Evolutionary conservation across 2,888 invertebrate species (phyloP), one percentile per base, ranked within the genome.

Genomic region (Adela reaumurella): DNA sequence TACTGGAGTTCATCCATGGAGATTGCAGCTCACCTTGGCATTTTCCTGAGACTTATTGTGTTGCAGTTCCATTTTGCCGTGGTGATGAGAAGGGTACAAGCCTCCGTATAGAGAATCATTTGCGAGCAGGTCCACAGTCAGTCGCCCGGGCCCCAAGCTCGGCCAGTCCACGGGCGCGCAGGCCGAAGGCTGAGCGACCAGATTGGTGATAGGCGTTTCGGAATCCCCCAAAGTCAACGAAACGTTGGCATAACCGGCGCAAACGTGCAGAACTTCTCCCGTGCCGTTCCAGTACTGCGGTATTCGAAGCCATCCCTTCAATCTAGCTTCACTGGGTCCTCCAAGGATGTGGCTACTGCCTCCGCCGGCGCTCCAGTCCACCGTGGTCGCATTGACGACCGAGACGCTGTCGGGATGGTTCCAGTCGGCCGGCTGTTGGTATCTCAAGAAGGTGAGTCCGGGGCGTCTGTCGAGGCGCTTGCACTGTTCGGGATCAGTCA

Each of bases 331-430:
- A 14, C 92, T 92, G 3, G 85, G 68, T 0, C 84, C 84, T 14
- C 83, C 83, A 59, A 90, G 88, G 6, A 85, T 85, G 54, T 87
- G 83, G 3, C 87, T 83, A 46, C 85, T 83, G 4, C 85, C 85
- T 0, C 87, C 82, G 0, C 89, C 88, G 0, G 88, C 86, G 20
- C 85, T 86, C 68, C 92, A 90, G 58, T 90, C 90, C 0, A 87
- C 90, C 44, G 89, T 88, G 0, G 94, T 93, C 3, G 92, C 89
- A 61, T 93, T 93, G 4, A 94, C 88, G 43, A 94, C 89, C 0
- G 86, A 84, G 16, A 94, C 94, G 53, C 86, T 88, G 62, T 97
- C 97, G 0, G 97, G 97, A 61, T 94, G 92, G 24, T 88, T 86
- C 65, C 86, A 86, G 67, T 97, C 92, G 0, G 90, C 88, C 0